Evolutionary conservation across 2,113 vertebrate genomes (phyloP), one percentile per base, ranked within the genome.

Genomic region (Carettochelys insculpta): DNA sequence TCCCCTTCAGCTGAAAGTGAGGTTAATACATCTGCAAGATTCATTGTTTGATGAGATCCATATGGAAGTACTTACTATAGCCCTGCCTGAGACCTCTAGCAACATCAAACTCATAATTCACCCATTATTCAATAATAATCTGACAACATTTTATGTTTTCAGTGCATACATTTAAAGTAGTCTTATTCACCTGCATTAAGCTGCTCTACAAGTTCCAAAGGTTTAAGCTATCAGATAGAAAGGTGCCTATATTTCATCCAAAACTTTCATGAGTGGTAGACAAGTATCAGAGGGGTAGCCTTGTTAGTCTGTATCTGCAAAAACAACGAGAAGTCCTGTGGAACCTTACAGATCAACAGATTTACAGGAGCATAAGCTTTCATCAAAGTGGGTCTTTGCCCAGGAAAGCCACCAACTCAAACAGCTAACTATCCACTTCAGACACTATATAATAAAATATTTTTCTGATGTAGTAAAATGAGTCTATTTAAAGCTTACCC

Each of bases 31-130:
- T 20, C 53, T 77, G 82, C 0, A 2, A 92, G 84, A 68, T 82
- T 83, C 68, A 3, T 53, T 85, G 82, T 20, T 31, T 85, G 90
- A 95, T 88, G 73, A 90, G 80, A 94, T 77, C 80, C 95, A 92
- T 85, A 27, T 90, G 86, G 16, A 80, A 93, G 65, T 41, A 82
- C 77, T 82, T 24, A 54, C 81, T n/a, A 92, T 82, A 81, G 82
- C n/a, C 81, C 87, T 90, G 54, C 82, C 79, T 87, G 0, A 0
- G 76, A 89, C 83, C 81, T 90, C 77, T 89, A 83, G 86, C 61
- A 86, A 85, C 89, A 93, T 83, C 92, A 90, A 77, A 54, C 45
- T 73, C 61, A 52, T 92, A 93, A 95, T 65, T 82, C 65, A 81
- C 50, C 45, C 61, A 24, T 93, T 95, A 93, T 54, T 92, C 91